phyloP scores from a whole-genome alignment of 2,888 invertebrate species.

The Eurois occulta region DNA sequence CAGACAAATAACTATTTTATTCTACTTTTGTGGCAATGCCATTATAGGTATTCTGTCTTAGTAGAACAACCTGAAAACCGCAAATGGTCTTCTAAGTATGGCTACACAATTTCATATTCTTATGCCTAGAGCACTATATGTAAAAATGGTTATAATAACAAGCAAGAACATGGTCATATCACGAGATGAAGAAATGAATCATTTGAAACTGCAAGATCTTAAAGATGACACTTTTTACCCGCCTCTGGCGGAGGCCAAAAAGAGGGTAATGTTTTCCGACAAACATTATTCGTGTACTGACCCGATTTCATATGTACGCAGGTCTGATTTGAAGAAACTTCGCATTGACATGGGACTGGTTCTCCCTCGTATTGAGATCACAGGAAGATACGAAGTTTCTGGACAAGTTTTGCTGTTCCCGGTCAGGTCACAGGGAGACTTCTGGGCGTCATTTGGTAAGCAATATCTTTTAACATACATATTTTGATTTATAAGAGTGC shows the following conservation, averaged over 20 bases:
- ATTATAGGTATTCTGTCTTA: not conserved
- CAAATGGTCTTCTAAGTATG: constrained; percentile 9
- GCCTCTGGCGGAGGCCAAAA: not conserved
- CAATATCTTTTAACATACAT: no score
- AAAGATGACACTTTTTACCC: not conserved
- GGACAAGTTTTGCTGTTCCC: constrained; percentile 95
- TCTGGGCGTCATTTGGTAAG: constrained; percentile 95
- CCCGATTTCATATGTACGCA: constrained; percentile 71
- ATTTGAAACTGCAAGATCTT: not conserved
- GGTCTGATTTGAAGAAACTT: constrained; percentile 91
- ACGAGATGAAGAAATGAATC: not conserved
- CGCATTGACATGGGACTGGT: constrained; percentile 91
- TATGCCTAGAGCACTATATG: not conserved
- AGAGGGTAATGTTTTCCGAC: not conserved
- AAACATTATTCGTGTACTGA: not conserved
- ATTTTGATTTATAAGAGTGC: no score
- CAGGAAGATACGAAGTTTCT: constrained; percentile 94
- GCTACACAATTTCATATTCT: not conserved
- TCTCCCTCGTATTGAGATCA: constrained; percentile 93
- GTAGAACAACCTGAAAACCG: not conserved
- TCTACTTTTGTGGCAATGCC: not conserved
- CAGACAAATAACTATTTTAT: constrained; percentile 13
- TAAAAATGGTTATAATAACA: not conserved
- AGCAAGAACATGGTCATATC: not conserved
- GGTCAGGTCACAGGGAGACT: constrained; percentile 94